These are phyloP conservation scores for Rhinichthys klamathensis DNA, from an alignment of 2,113 vertebrate species.

Conservation along the genomic window DNA sequence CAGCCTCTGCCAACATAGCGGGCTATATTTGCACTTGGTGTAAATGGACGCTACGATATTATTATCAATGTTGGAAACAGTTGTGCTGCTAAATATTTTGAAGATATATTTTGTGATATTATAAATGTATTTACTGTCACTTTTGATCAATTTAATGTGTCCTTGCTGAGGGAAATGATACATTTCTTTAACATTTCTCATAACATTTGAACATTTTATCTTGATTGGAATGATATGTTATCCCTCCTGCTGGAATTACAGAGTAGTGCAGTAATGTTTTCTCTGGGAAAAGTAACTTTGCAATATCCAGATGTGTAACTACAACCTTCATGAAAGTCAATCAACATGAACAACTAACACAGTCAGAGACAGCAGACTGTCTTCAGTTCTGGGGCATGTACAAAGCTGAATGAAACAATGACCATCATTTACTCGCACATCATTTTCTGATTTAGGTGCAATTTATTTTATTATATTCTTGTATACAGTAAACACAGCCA, in stretches of 20 bases:
- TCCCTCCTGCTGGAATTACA: slow-evolving; percentile 17
- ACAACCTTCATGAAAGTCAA: slow-evolving; percentile 36
- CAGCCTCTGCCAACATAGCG: no score
- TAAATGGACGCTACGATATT: background rate
- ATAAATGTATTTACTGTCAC: background rate
- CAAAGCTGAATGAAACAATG: background rate
- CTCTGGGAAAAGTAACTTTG: slow-evolving; percentile 39
- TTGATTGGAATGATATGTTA: background rate
- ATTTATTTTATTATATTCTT: background rate
- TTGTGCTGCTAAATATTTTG: background rate
- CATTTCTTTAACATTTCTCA: background rate
- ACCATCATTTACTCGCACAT: no score
- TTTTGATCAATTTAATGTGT: background rate
- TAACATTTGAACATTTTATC: no score
- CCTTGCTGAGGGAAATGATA: background rate
- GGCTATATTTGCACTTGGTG: no score
- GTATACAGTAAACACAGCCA: no score
- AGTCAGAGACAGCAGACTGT: background rate
- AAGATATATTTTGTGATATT: background rate
- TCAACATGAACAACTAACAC: background rate
- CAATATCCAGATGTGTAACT: slow-evolving; percentile 60
- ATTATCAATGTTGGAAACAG: background rate
- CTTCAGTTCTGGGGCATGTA: background rate
- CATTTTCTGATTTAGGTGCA: background rate
- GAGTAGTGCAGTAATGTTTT: slow-evolving; percentile 40